Evolutionary conservation across 30 jellyfish, hydroid and myxozoan genomes (phyloP).

Genomic region (Pelagia noctiluca): DNA sequence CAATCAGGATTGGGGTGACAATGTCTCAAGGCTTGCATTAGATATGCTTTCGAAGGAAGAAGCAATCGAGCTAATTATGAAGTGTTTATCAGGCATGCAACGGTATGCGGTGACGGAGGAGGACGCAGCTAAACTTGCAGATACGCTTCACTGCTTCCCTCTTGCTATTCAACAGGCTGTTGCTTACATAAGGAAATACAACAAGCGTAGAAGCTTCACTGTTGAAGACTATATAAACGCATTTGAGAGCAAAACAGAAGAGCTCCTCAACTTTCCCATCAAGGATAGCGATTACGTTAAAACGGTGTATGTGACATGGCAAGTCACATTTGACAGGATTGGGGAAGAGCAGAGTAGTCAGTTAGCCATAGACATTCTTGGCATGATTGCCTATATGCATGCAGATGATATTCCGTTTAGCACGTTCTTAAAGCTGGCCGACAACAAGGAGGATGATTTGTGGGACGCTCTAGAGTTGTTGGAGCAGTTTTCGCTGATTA

Average conservation of each 20-base stretch:
- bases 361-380: slow-evolving; percentile 25
- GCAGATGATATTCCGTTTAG: slow-evolving; percentile 63
- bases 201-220: slow-evolving; percentile 32
- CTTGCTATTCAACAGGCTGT: slow-evolving; percentile 81
- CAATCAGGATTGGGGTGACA: slow-evolving; percentile 58
- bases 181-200: slow-evolving; percentile 51
- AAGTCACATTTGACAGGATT: slow-evolving; percentile 60
- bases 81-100: not conserved
- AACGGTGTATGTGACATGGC: slow-evolving; percentile 63
- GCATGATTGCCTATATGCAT: slow-evolving; percentile 39
- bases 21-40: slow-evolving; percentile 8
- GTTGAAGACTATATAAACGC: slow-evolving; percentile 40
- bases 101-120: not conserved
- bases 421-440: slow-evolving; percentile 28
- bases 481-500: slow-evolving; percentile 43
- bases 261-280: slow-evolving; percentile 5
- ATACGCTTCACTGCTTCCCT: slow-evolving; percentile 50
- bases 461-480: slow-evolving; percentile 54
- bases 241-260: slow-evolving; percentile 35
- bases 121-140: slow-evolving; percentile 44
- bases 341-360: not conserved
- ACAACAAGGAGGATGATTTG: slow-evolving; percentile 29
- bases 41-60: slow-evolving; percentile 32
- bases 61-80: slow-evolving; percentile 45
- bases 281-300: slow-evolving; percentile 48